Evolutionary conservation across 2,797 vertebrate genomes (phyloP), one percentile per base, ranked within the genome.

Genomic region (Sebastolobus altivelis): DNA sequence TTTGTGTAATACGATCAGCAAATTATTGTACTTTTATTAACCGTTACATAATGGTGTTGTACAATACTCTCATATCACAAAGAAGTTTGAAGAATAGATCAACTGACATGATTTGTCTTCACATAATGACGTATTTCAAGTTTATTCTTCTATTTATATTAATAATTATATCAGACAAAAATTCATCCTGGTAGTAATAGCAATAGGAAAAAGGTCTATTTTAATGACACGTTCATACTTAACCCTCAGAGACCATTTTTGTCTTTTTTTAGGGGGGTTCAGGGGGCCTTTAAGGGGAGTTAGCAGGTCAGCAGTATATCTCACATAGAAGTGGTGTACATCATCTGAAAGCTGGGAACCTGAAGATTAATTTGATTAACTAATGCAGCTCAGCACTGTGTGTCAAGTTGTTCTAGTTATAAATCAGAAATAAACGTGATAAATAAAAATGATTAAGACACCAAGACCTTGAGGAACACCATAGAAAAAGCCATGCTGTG

Each of bases 11-110:
- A 35, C 4, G 22, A 62, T 63, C 9, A 58, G 4, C 37, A 31
- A 40, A 72, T 46, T 18, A 66, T n/a, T 72, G 37, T 7, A 37
- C 46, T 66, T 58, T 68, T 11, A 18, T 52, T 38, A 67, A 63
- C 61, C 4, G 4, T 18, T 22, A 14, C 4, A 29, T 31, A n/a
- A 54, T 13, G 31, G 37, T 37, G 11, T 52, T 16, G 5, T 8
- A 54, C 20, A 43, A 16, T 46, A 43, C 20, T 37, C 33, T 22
- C 5, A 43, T 25, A 56, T 40, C 12, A 12, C 12, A 18, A 4
- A 35, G 10, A 27, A 6, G 9, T 69, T 70, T 59, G 4, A 46
- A 56, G 25, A 65, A 16, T 58, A 16, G 22, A n/a, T 12, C 14
- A 27, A 55, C 11, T 56, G 5, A 61, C 52, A 25, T 33, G 3